Evolutionary conservation across 2,888 invertebrate species (phyloP).

Genomic region (Habrosyne pyritoides): DNA sequence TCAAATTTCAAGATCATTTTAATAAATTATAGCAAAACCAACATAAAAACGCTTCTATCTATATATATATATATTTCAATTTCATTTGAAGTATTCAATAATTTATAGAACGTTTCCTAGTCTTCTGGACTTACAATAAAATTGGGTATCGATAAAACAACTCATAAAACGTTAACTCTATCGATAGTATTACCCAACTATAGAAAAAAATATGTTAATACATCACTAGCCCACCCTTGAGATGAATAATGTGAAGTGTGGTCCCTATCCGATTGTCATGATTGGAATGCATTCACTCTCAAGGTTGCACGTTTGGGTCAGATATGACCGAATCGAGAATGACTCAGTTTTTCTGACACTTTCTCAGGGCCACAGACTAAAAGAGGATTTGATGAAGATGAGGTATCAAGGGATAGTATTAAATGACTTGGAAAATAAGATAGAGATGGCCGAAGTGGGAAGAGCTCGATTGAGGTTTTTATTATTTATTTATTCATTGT

Average conservation of each 20-base stretch:
- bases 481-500: not conserved
- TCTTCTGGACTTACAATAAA: no score
- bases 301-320: not conserved
- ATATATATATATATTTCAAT: no score
- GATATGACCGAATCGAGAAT: not conserved
- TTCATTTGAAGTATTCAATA: no score
- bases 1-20: no score
- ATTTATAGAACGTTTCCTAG: no score
- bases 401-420: not conserved
- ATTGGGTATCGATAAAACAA: not conserved
- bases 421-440: constrained; percentile 9
- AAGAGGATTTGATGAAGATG: constrained; percentile 6
- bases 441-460: not conserved
- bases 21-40: no score
- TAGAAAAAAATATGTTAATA: not conserved
- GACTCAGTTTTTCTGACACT: constrained; percentile 1
- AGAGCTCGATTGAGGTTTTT: not conserved
- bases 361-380: constrained; percentile 5
- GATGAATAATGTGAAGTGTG: constrained; percentile 2
- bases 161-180: not conserved
- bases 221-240: not conserved
- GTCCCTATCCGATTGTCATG: not conserved
- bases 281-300: constrained; percentile 2
- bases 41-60: no score
- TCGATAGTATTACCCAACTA: not conserved